Base-by-base conservation (phyloP, 1,140 invertebrate species). In the Ridgeia piscesae region DNA sequence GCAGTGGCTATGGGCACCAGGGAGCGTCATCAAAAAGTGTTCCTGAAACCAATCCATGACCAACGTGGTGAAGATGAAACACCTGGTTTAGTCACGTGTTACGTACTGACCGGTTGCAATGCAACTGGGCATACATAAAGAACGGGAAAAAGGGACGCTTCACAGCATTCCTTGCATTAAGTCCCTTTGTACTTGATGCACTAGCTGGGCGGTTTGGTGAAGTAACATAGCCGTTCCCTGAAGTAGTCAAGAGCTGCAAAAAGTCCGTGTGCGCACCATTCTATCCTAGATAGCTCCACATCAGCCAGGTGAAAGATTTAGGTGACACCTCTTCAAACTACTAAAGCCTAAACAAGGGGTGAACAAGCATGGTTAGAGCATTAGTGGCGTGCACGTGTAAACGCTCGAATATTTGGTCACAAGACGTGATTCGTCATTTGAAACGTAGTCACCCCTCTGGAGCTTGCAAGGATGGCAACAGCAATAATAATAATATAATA, bases 91-190 rank as follows among this genome's bases (percentile, higher is more conserved):
- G 48, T 48, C 48, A 91, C 42, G 35, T 48, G 91, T 34, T 35
- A 91, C 48, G 1, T 1, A 4, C 91, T 91, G 17, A 91, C 91
- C 21, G 2, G 91, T 27, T 35, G 1, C 42, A 35, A 91, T 33
- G 48, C 91, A 34, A 91, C 91, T 34, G 91, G 91, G 27, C 42
- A 91, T n/a, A 91, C 1, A 33, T 35, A 91, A 35, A 35, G 91
- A 91, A 91, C 42, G 48, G 91, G 1, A 21, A 91, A 48, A 91
- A 48, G n/a, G 91, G 34, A 35, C 48, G 34, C n/a, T 91, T 91
- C 48, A 48, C 91, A 35, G 48, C 48, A 21, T 91, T 91, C 34
- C 34, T 91, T n/a, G 42, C 42, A 42, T 42, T 17, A 58, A 34
- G 21, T n/a, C 91, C 34, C 33, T n/a, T 1, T 42, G 91, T 34